These are phyloP conservation scores for Drosophila nigricruria DNA, from an alignment of 2,888 invertebrate genomes.

Conservation along the genomic window DNA sequence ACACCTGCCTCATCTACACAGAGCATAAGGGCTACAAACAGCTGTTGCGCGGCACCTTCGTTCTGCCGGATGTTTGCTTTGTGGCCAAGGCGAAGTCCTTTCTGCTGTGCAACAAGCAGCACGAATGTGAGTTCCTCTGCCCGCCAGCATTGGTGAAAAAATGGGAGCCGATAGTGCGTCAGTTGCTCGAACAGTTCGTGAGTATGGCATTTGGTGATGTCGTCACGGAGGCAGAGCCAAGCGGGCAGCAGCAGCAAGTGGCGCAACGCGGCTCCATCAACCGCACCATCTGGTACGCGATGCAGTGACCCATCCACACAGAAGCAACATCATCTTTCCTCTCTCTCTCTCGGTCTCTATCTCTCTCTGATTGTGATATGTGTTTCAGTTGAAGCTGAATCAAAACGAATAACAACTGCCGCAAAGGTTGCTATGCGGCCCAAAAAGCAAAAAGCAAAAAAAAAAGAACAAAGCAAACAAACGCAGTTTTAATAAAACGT, in stretches of 20 bases:
- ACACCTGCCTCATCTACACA: slow-evolving; percentile 44
- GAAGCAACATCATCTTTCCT: neutral
- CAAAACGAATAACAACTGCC: neutral
- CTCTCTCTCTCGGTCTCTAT: neutral
- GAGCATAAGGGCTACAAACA: slow-evolving; percentile 30
- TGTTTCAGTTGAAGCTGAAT: slow-evolving; percentile 2
- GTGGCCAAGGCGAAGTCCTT: slow-evolving; percentile 44
- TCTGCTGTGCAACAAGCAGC: slow-evolving; percentile 45
- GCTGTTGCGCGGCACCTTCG: slow-evolving; percentile 36
- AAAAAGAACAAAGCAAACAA: slow-evolving; percentile 28
- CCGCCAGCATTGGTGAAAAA: slow-evolving; percentile 14
- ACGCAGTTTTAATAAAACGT: slow-evolving; percentile 64
- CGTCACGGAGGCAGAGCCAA: neutral
- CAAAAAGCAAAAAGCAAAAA: neutral
- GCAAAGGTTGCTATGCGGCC: neutral
- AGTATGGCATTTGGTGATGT: neutral
- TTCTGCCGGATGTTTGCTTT: slow-evolving; percentile 46
- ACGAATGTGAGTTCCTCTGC: slow-evolving; percentile 46
- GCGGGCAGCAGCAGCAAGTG: neutral
- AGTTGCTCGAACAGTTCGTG: slow-evolving; percentile 15
- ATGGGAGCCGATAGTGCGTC: slow-evolving; percentile 27
- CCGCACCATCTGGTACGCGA: slow-evolving; percentile 37
- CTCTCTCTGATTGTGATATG: slow-evolving; percentile 14
- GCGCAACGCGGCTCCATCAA: neutral
- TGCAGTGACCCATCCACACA: neutral